Evolutionary conservation across 2,113 vertebrate species (phyloP), one percentile per base, ranked within the genome.

Genomic region (Beaufortia kweichowensis): DNA sequence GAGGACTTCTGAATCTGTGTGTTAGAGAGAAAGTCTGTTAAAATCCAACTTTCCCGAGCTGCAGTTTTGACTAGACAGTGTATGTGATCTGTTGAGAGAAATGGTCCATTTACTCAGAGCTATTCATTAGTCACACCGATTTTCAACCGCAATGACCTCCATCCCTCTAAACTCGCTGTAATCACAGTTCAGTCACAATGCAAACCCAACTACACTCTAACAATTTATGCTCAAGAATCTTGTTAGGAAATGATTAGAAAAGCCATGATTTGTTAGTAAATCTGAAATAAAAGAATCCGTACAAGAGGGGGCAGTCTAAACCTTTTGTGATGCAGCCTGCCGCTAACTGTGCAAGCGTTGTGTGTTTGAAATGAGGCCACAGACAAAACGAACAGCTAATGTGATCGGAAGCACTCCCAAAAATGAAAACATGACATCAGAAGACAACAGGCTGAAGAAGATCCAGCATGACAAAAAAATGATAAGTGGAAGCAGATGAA

Each of bases 1-100:
- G 88, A 89, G 80, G 91, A 89, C 81, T 86, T 93, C 80, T 91
- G 92, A 39, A 91, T 88, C 92, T 93, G 85, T 67, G 48, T 9
- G 59, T 78, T 26, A 67, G 50, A 80, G 4, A 35, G 23, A 83
- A 6, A 83, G 11, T 7, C 21, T 35, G 24, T 60, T 15, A 61
- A n/a, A 31, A 15, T 50, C n/a, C 50, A 74, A 15, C 31, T 21
- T 24, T 63, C n/a, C n/a, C n/a, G n/a, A n/a, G n/a, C n/a, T n/a
- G n/a, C 12, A 28, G 24, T 53, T 7, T 4, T 46, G 4, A 21
- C 7, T 6, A 53, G 7, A 67, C 24, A n/a, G 39, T 19, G 14
- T 15, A 48, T 66, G 39, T 19, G 23, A 19, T n/a, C 3, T 39
- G 10, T 48, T 19, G 7, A n/a, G 48, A 50, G 48, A n/a, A n/a